These are phyloP conservation scores for Spea bombifrons DNA, from an alignment of 2,113 vertebrate genomes.

Conservation along the genomic window DNA sequence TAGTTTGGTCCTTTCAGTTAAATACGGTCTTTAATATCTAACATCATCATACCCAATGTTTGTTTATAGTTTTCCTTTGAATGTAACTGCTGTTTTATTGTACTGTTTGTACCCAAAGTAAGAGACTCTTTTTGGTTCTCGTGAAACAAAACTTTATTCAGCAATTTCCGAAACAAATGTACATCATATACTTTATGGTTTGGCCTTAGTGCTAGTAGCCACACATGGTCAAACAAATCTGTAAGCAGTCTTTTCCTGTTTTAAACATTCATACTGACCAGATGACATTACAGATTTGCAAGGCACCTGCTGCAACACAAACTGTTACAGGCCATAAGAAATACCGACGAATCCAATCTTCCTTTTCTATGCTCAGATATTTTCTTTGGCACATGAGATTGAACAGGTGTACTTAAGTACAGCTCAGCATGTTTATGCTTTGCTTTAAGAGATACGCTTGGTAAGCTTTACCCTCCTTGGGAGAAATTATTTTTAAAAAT, in stretches of 20 bases:
- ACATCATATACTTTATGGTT: background rate
- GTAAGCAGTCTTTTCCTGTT: constrained; percentile 44
- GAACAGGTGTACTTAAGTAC: constrained; percentile 41
- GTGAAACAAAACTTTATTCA: background rate
- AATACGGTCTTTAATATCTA: too few species aligned
- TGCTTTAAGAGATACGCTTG: constrained; percentile 40
- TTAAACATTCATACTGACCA: constrained; percentile 14
- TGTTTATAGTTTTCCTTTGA: too few species aligned
- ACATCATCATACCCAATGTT: too few species aligned
- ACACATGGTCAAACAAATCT: background rate
- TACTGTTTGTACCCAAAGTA: too few species aligned
- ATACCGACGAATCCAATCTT: constrained; percentile 35
- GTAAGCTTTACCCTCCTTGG: constrained; percentile 9
- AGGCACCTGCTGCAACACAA: constrained; percentile 46
- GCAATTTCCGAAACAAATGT: too few species aligned
- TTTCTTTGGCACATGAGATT: constrained; percentile 26
- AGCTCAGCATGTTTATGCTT: constrained; percentile 45
- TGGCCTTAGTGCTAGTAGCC: background rate
- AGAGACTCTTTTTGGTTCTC: too few species aligned
- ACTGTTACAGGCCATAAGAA: constrained; percentile 46
- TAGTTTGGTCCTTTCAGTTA: too few species aligned
- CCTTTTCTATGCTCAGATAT: constrained; percentile 36
- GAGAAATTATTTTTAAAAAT: constrained; percentile 30
- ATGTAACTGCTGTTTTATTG: too few species aligned
- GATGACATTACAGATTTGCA: constrained; percentile 32